Percentiles rank a stretch among this genome's conserved stretches.
Evolutionary conservation across 2,113 vertebrate genomes (phyloP).

Genomic region (Gymnarchus niloticus): DNA sequence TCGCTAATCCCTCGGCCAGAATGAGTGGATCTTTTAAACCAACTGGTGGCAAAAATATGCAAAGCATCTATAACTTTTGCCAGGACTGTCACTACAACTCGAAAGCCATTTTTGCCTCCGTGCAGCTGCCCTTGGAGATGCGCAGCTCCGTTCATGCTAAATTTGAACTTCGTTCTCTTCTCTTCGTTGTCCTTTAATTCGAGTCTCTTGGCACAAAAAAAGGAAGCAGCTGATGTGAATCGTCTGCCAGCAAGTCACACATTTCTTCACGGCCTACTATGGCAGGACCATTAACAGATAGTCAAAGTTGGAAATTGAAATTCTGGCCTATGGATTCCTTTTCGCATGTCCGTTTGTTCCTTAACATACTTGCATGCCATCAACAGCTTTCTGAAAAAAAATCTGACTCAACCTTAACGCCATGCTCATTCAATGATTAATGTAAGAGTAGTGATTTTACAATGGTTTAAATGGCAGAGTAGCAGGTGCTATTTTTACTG

Average conservation of each 20-base stretch:
- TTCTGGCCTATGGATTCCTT: no score
- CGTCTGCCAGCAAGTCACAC: neutral
- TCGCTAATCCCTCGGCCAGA: neutral
- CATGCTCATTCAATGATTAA: neutral
- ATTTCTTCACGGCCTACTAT: neutral
- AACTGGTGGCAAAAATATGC: neutral
- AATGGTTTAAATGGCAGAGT: neutral
- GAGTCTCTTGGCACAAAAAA: neutral
- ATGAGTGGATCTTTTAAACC: neutral
- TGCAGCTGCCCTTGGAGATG: neutral
- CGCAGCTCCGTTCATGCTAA: neutral
- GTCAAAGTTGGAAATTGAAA: no score
- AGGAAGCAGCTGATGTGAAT: neutral
- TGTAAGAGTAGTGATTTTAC: neutral
- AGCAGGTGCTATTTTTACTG: neutral
- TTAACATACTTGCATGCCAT: neutral
- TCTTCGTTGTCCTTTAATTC: neutral
- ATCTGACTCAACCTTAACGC: neutral
- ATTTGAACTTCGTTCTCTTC: neutral
- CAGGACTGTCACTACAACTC: neutral
- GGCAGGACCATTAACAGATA: no score
- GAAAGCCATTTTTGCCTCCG: neutral
- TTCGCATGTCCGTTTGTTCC: no score
- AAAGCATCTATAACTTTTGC: neutral
- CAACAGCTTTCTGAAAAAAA: neutral